These are phyloP conservation scores for Trichogramma pretiosum DNA, from an alignment of 1,140 invertebrate genomes.

Conservation along the genomic window DNA sequence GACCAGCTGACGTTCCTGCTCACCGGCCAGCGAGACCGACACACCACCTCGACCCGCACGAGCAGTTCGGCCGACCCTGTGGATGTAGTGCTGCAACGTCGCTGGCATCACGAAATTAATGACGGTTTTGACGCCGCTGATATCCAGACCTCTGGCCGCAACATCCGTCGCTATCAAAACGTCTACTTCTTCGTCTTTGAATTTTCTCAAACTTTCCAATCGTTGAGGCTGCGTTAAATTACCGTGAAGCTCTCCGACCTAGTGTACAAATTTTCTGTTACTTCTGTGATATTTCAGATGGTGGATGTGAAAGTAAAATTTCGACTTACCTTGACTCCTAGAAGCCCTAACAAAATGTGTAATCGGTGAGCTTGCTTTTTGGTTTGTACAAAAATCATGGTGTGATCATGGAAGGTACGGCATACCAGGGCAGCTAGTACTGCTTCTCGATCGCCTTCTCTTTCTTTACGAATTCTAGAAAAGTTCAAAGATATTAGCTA, in stretches of 20 bases:
- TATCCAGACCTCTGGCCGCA: conserved; percentile 92
- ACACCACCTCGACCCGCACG: conserved; percentile 83
- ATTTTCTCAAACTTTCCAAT: conserved; percentile 78
- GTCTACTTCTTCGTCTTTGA: conserved; percentile 83
- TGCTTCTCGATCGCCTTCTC: conserved; percentile 84
- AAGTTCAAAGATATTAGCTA: too few species aligned
- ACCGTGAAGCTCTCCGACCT: conserved; percentile 87
- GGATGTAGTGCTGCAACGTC: conserved; percentile 91
- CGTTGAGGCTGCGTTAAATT: conserved; percentile 88
- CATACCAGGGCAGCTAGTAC: conserved; percentile 84
- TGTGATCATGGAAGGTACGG: conserved; percentile 84
- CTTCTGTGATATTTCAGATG: too few species aligned
- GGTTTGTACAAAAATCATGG: conserved; percentile 95
- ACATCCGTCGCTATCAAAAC: conserved; percentile 93
- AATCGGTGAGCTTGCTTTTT: conserved; percentile 89
- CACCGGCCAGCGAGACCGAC: conserved; percentile 88
- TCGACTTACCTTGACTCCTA: conserved; percentile 63
- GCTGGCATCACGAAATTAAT: conserved; percentile 95
- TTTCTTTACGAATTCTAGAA: conserved; percentile 65
- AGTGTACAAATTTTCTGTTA: too few species aligned
- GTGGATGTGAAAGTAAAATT: not conserved
- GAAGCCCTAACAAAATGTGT: conserved; percentile 80
- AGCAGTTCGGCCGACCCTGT: conserved; percentile 88
- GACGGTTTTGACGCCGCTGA: conserved; percentile 90
- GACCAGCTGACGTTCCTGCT: conserved; percentile 80